These are phyloP conservation scores for Drosophila kepulauana DNA, from an alignment of 1,140 invertebrate genomes.

Conservation along the genomic window DNA sequence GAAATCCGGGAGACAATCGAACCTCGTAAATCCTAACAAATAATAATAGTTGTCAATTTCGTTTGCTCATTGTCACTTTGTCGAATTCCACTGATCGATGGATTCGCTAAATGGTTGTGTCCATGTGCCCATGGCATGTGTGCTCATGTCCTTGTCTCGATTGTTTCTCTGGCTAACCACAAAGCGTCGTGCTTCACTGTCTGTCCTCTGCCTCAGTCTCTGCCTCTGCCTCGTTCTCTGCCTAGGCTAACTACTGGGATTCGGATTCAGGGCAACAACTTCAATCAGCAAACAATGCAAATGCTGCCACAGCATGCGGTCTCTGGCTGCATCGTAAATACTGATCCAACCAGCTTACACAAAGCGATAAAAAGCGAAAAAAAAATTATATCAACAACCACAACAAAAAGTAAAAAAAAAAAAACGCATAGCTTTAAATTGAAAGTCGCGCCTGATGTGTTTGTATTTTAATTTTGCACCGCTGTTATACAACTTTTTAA, in stretches of 20 bases:
- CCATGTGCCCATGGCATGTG: conserved; percentile 26
- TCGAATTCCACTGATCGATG: conserved; percentile 45
- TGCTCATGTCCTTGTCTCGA: conserved; percentile 36
- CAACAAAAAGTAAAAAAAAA: neutral
- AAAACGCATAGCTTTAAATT: conserved; percentile 60
- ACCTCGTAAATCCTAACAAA: conserved; percentile 72
- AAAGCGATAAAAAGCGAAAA: conserved; percentile 14
- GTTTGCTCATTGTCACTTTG: conserved; percentile 53
- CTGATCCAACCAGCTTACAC: conserved; percentile 27
- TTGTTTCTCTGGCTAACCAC: conserved; percentile 64
- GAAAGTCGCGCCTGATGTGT: conserved; percentile 82
- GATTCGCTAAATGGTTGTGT: conserved; percentile 42
- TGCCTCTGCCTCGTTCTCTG: neutral
- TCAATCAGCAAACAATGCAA: conserved; percentile 50
- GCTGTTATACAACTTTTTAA: conserved; percentile 75
- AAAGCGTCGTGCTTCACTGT: conserved; percentile 48
- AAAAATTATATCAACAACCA: conserved; percentile 13
- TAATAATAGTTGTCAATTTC: conserved; percentile 78
- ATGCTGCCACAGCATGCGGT: conserved; percentile 69
- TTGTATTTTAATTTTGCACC: conserved; percentile 72
- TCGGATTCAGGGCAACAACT: conserved; percentile 10
- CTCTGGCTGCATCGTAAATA: conserved; percentile 29
- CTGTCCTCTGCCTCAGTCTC: neutral
- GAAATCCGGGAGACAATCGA: conserved; percentile 44
- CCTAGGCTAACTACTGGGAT: conserved; percentile 4